A percentile compares a stretch with the other conserved stretches of the same genome.
Evolutionary conservation across 2,113 vertebrate genomes (phyloP).

Genomic region (Burhinus oedicnemus): DNA sequence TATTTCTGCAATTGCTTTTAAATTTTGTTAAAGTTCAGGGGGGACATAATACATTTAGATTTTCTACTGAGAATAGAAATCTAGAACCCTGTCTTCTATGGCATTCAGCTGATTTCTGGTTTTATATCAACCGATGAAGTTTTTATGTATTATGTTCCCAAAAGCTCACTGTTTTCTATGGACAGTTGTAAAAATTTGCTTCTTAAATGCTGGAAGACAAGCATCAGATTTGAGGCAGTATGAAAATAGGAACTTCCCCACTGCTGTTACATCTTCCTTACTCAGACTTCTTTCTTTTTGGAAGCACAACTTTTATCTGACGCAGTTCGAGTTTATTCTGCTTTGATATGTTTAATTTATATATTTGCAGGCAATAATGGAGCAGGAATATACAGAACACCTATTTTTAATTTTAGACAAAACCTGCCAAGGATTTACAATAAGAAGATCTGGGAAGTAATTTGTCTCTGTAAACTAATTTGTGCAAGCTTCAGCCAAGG

Average conservation of each 20-base stretch:
- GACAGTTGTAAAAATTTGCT: neutral
- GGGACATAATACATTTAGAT: neutral
- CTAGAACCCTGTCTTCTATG: neutral
- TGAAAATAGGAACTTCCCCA: neutral
- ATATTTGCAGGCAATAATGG: neutral
- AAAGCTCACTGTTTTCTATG: neutral
- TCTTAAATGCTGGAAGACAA: neutral
- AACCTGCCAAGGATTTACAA: neutral
- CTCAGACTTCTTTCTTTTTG: neutral
- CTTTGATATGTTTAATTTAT: neutral
- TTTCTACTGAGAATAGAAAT: neutral
- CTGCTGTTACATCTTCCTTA: neutral
- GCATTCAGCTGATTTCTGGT: neutral
- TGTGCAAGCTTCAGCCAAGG: slow-evolving; percentile 15
- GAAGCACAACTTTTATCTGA: neutral
- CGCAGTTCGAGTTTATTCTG: neutral
- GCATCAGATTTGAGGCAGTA: neutral
- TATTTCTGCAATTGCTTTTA: neutral
- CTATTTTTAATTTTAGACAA: neutral
- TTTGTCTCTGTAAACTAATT: slow-evolving; percentile 47
- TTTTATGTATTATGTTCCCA: neutral
- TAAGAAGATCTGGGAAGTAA: neutral
- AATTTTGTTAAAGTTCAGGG: neutral
- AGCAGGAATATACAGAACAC: neutral
- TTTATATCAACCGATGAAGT: neutral